phyloP scores from a whole-genome alignment of 2,797 vertebrate species.

The Margarornis squamiger region DNA sequence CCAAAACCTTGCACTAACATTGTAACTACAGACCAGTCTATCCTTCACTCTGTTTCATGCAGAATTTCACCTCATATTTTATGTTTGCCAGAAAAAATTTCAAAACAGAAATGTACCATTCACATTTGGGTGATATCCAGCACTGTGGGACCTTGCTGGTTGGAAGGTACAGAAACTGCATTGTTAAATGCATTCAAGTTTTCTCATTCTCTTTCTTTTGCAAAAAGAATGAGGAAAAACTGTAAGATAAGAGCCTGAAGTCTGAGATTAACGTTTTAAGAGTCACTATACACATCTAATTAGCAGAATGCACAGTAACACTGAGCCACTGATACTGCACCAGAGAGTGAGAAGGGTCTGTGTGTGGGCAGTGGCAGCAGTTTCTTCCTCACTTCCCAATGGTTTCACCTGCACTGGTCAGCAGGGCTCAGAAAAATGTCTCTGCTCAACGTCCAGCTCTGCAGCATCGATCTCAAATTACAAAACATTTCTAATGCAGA shows the following conservation, averaged over 20 bases:
- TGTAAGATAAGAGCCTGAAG: neutral
- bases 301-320: neutral
- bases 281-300: no score
- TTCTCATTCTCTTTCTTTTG: neutral
- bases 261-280: neutral
- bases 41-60: neutral
- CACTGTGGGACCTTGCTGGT: neutral
- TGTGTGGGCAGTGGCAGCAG: neutral
- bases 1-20: neutral
- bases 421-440: neutral
- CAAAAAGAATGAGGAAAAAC: neutral
- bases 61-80: neutral
- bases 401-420: neutral
- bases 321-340: neutral
- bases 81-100: neutral
- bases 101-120: neutral
- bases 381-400: rapidly evolving
- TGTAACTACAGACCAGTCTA: neutral
- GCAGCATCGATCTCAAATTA: neutral
- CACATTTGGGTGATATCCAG: neutral
- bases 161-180: neutral
- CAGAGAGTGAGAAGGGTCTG: neutral
- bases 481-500: neutral
- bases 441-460: neutral
- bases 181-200: neutral